These are phyloP conservation scores for Drosophila trichaetosa DNA, from an alignment of 2,888 invertebrate genomes.

Conservation along the genomic window DNA sequence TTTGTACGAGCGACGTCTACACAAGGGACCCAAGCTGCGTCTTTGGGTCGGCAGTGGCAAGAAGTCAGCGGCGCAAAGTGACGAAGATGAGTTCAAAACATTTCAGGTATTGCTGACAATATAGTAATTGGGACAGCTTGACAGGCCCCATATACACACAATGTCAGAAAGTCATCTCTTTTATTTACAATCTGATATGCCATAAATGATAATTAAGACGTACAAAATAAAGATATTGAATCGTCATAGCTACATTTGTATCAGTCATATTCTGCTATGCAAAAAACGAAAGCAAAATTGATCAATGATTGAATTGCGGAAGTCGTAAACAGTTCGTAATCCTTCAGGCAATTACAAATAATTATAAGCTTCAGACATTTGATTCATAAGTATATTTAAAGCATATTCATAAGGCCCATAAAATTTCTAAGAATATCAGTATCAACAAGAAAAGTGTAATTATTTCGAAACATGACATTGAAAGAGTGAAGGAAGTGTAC, in stretches of 20 bases:
- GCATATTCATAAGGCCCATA: background rate
- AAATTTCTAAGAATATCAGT: background rate
- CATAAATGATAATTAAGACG: background rate
- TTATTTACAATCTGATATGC: constrained; percentile 33
- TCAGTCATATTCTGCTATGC: constrained; percentile 12
- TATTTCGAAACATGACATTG: background rate
- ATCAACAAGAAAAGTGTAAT: background rate
- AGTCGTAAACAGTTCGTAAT: background rate
- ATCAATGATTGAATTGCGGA: constrained; percentile 29
- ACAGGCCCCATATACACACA: constrained; percentile 20
- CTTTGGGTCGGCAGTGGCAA: constrained; percentile 64
- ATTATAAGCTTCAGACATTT: background rate
- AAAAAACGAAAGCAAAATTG: constrained; percentile 23
- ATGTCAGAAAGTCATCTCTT: background rate
- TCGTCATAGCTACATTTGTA: constrained; percentile 12
- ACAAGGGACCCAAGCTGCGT: constrained; percentile 78
- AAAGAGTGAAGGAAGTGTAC: background rate
- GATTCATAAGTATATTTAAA: constrained; percentile 16
- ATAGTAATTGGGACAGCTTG: constrained; percentile 38
- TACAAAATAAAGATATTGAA: background rate
- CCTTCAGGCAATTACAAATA: constrained; percentile 9
- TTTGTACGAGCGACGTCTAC: constrained; percentile 78
- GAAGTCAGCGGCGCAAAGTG: constrained; percentile 29
- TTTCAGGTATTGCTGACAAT: constrained; percentile 57
- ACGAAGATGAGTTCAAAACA: constrained; percentile 57